Base-by-base conservation (phyloP, 2,113 vertebrate genomes). In the Neodontobutis hainanensis region DNA sequence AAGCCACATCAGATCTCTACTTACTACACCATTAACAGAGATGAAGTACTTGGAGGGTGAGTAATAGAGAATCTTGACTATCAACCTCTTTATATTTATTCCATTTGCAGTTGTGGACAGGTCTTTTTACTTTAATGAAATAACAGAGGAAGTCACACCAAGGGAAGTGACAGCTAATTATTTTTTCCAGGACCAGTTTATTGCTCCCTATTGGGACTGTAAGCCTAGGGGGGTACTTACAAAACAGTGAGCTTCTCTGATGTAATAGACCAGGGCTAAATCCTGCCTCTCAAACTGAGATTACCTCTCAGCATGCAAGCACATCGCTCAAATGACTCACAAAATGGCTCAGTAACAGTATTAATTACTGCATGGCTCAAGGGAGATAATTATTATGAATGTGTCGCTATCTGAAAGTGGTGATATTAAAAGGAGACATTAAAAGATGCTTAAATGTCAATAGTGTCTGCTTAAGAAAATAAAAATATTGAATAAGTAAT, bases 41-140 rank as follows among this genome's bases (percentile, higher is more conserved):
- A 94, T 0, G 95, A 97, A 71, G 88, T 98, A 65, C 89, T 99
- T 48, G 97, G 97, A 82, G 96, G 96, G 97, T 99, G 90, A 96
- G 96, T 69, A 57, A 15, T 16, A 56, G 11, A 12, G 5, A 11
- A 40, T 32, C 47, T 43, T 12, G 14, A 5, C 42, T 42, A 46
- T 60, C 36, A 1, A 4, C 0, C 19, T 16, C 52, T 55, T 78
- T 85, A 44, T 83, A 84, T 86, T 66, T 59, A 78, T 69, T 62
- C 40, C n/a, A 15, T 36, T 52, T 38, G 9, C 45, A 59, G 16
- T 15, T 15, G 7, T 44, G 62, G 34, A 53, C 35, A 34, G 35
- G 42, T 46, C 27, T 5, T 27, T 36, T 55, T 10, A 19, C 60
- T 69, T 38, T 62, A 66, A 80, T 76, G 40, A 66, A 77, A 73